Evolutionary conservation across 2,888 invertebrate species (phyloP).

Genomic region (Gymnocheta viridis): DNA sequence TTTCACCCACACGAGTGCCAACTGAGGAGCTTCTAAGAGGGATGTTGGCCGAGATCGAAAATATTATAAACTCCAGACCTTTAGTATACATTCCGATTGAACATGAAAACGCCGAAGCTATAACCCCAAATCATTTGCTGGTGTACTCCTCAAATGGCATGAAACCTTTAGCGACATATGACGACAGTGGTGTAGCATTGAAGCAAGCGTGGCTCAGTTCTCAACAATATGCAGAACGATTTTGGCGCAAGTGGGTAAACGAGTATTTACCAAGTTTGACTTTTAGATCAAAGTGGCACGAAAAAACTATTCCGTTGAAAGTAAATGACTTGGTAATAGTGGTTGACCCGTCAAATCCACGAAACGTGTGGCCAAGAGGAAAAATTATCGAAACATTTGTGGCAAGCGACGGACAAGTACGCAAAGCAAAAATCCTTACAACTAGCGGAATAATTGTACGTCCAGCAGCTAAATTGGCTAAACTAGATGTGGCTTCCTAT

Average conservation of each 20-base stretch:
- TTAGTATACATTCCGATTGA: too few species aligned
- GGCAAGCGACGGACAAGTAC: too few species aligned
- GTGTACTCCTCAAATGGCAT: conserved; percentile 66
- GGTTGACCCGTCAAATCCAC: conserved; percentile 47
- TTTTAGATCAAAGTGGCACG: conserved; percentile 49
- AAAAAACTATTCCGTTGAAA: conserved; percentile 33
- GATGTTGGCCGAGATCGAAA: too few species aligned
- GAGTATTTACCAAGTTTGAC: conserved; percentile 50
- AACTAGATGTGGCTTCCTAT: too few species aligned
- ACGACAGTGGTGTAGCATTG: conserved; percentile 43
- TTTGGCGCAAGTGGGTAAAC: conserved; percentile 65
- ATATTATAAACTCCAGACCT: conserved; percentile 71
- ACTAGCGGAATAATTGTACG: too few species aligned
- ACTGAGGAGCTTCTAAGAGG: conserved; percentile 68
- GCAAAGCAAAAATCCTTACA: too few species aligned
- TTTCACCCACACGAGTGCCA: conserved; percentile 63
- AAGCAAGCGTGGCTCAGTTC: conserved; percentile 60
- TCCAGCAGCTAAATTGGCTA: too few species aligned
- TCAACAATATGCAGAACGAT: conserved; percentile 63
- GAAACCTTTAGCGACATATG: too few species aligned
- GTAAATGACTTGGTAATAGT: conserved; percentile 47
- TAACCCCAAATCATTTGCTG: conserved; percentile 74
- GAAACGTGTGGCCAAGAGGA: conserved; percentile 48
- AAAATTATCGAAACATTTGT: too few species aligned
- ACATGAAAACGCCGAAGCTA: conserved; percentile 66